These are phyloP conservation scores for Erpetoichthys calabaricus DNA, from an alignment of 2,797 vertebrate genomes.

Conservation along the genomic window DNA sequence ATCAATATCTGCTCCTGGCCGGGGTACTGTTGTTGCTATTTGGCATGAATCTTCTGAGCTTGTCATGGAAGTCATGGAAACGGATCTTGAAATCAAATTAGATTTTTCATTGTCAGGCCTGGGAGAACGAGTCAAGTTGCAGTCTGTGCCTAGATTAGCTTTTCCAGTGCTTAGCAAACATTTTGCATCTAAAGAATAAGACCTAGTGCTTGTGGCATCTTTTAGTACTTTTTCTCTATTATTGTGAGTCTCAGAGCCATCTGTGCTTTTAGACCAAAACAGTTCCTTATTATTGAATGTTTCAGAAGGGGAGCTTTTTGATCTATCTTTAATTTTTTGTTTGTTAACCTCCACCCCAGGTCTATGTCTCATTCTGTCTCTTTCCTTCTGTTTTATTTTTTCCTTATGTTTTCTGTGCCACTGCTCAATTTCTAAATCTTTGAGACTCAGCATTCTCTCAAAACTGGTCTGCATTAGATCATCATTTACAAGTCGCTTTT, in stretches of 20 bases:
- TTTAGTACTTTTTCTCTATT: constrained; percentile 64
- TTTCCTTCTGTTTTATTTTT: constrained; percentile 97
- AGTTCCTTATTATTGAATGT: constrained; percentile 69
- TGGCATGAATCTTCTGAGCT: constrained; percentile 92
- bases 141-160: constrained; percentile 60
- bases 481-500: constrained; percentile 87
- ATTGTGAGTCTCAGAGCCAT: constrained; percentile 54
- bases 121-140: constrained; percentile 68
- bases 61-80: constrained; percentile 80
- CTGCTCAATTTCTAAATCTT: constrained; percentile 95
- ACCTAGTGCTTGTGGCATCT: constrained; percentile 60
- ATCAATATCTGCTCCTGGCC: constrained; percentile 66
- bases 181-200: constrained; percentile 73
- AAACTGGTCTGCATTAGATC: constrained; percentile 98
- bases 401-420: constrained; percentile 96
- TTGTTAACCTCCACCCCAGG: constrained; percentile 63
- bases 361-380: constrained; percentile 79
- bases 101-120: constrained; percentile 72
- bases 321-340: constrained; percentile 67
- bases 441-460: constrained; percentile 94
- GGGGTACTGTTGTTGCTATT: constrained; percentile 65
- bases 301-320: constrained; percentile 47
- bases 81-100: constrained; percentile 72
- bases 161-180: constrained; percentile 49
- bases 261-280: constrained; percentile 80